These are phyloP conservation scores for Ameiurus melas DNA, from an alignment of 2,113 vertebrate species.

Conservation along the genomic window DNA sequence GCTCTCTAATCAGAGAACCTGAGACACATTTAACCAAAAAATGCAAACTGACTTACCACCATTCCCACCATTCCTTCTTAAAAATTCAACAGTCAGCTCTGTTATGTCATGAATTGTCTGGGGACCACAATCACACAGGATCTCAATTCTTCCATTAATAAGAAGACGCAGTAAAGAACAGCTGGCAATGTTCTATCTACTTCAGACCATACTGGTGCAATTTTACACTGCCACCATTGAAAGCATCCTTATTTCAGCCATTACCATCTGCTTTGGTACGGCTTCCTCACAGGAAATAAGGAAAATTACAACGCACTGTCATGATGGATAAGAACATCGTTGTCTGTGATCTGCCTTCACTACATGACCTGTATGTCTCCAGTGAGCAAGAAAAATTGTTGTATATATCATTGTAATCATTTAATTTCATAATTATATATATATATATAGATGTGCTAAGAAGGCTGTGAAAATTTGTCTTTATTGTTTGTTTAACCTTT, in stretches of 20 bases:
- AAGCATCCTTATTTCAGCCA: conserved; percentile 10
- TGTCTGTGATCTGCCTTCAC: conserved; percentile 17
- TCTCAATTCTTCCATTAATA: conserved; percentile 9
- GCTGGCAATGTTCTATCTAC: conserved; percentile 3
- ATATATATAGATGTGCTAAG: no score
- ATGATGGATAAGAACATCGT: conserved; percentile 8
- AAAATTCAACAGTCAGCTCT: not conserved
- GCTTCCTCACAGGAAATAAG: conserved; percentile 21
- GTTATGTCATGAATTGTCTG: not conserved
- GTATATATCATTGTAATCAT: no score
- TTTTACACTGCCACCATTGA: conserved; percentile 23
- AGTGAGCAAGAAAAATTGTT: not conserved
- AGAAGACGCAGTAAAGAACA: not conserved
- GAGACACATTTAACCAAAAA: not conserved
- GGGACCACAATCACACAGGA: not conserved
- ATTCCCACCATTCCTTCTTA: not conserved
- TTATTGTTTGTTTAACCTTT: no score
- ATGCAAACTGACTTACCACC: not conserved
- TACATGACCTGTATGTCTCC: not conserved
- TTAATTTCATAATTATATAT: no score
- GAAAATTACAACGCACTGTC: conserved; percentile 4
- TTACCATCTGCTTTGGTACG: conserved; percentile 22
- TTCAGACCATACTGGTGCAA: not conserved
- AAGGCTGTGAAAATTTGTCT: no score
- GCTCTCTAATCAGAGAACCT: not conserved